These are phyloP conservation scores for Homalodisca vitripennis DNA, from an alignment of 1,140 invertebrate species.

Conservation along the genomic window DNA sequence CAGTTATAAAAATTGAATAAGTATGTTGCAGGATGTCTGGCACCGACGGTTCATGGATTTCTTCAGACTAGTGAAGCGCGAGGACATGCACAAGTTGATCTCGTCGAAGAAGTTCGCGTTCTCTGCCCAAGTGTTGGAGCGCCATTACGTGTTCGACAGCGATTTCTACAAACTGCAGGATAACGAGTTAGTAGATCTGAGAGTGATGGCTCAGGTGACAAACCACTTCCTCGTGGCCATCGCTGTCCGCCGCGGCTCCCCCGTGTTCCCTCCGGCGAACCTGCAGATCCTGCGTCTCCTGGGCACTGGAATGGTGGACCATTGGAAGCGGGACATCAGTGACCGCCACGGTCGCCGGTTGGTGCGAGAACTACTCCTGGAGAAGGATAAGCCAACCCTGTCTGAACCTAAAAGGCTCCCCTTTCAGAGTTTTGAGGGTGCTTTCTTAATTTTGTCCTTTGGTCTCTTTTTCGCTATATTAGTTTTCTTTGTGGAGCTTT, in stretches of 20 bases:
- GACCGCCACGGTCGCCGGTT: too few relatives aligned
- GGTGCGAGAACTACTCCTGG: too few relatives aligned
- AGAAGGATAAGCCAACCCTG: too few relatives aligned
- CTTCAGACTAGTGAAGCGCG: background rate
- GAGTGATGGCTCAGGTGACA: background rate
- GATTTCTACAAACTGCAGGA: conserved; percentile 2
- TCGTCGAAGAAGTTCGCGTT: background rate
- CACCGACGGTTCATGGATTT: background rate
- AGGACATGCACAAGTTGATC: background rate
- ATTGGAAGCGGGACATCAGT: conserved; percentile 10
- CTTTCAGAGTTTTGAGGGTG: too few relatives aligned
- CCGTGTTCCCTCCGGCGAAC: background rate
- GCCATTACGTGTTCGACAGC: background rate
- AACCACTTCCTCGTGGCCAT: background rate
- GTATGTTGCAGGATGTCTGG: background rate
- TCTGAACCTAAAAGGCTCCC: too few relatives aligned
- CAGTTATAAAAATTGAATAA: background rate
- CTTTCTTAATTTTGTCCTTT: too few relatives aligned
- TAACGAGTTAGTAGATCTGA: background rate
- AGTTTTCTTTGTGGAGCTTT: too few relatives aligned
- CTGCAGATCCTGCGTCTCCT: background rate
- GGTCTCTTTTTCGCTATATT: too few relatives aligned
- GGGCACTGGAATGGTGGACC: background rate
- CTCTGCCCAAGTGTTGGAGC: background rate
- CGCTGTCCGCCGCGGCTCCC: background rate